Conservation (phyloP, 2,113 vertebrate genomes). For the Bujurquina vittata region DNA sequence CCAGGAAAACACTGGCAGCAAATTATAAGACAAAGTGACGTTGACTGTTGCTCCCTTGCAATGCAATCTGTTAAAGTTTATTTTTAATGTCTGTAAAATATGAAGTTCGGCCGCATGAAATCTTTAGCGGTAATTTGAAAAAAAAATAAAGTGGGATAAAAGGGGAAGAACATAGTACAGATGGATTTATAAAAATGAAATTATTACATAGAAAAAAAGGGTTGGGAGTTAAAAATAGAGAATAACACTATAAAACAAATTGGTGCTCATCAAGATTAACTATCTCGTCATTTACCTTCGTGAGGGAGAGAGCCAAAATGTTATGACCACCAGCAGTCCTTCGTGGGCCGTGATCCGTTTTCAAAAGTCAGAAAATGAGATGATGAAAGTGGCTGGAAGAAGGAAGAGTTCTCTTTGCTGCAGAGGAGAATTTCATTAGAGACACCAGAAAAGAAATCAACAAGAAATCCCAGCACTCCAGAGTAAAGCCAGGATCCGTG, state of each 20-base stretch:
- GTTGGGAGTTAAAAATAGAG: neutral
- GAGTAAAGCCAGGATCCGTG: neutral
- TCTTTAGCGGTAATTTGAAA: neutral
- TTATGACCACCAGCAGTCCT: neutral
- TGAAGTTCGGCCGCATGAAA: neutral
- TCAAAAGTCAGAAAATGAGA: neutral
- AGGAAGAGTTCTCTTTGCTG: neutral
- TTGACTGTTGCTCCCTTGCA: neutral
- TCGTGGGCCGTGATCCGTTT: neutral
- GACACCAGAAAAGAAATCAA: neutral
- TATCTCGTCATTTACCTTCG: neutral
- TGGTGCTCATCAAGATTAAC: neutral
- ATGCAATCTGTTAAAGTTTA: neutral
- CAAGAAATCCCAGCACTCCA: neutral
- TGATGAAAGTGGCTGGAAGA: neutral
- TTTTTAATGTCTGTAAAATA: neutral
- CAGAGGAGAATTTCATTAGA: neutral
- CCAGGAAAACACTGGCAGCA: neutral
- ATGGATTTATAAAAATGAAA: neutral
- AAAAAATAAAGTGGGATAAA: neutral
- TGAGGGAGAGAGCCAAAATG: neutral
- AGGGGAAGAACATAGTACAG: neutral
- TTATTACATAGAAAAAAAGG: neutral
- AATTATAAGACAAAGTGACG: neutral
- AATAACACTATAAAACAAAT: neutral